These are phyloP conservation scores for Atethmia centrago DNA, from an alignment of 2,888 invertebrate species.

Conservation along the genomic window DNA sequence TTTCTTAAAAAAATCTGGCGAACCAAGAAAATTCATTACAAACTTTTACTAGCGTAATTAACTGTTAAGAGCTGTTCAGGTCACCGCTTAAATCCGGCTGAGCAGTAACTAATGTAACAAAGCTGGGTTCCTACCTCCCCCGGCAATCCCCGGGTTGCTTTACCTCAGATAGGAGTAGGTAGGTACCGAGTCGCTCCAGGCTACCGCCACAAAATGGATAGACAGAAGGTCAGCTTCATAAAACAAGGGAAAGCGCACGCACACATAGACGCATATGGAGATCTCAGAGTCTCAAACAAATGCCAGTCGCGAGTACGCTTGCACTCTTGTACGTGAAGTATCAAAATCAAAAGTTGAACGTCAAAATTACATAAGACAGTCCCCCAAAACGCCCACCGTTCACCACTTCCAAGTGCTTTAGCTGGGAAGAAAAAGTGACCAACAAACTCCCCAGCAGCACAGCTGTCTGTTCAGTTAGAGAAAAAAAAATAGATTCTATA, in stretches of 20 bases:
- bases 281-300: background rate
- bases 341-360: too few relatives aligned
- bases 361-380: too few relatives aligned
- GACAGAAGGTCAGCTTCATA: conserved; percentile 1
- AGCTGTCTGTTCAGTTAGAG: too few relatives aligned
- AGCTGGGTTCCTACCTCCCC: conserved; percentile 26
- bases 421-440: too few relatives aligned
- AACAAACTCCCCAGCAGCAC: too few relatives aligned
- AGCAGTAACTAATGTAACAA: conserved; percentile 46
- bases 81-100: conserved; percentile 53
- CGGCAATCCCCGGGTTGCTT: conserved; percentile 34
- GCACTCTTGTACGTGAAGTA: background rate
- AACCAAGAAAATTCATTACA: conserved; percentile 44
- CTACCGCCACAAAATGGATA: conserved; percentile 7
- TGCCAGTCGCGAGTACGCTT: background rate
- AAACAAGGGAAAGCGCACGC: background rate
- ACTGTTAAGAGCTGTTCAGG: conserved; percentile 50
- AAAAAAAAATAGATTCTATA: too few relatives aligned
- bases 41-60: conserved; percentile 59
- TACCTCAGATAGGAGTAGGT: conserved; percentile 27
- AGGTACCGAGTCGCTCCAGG: conserved; percentile 16
- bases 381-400: too few relatives aligned
- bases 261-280: background rate
- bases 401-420: too few relatives aligned
- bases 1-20: conserved; percentile 15